Base-by-base conservation (phyloP, 2,113 vertebrate species). In the Empidonax traillii region DNA sequence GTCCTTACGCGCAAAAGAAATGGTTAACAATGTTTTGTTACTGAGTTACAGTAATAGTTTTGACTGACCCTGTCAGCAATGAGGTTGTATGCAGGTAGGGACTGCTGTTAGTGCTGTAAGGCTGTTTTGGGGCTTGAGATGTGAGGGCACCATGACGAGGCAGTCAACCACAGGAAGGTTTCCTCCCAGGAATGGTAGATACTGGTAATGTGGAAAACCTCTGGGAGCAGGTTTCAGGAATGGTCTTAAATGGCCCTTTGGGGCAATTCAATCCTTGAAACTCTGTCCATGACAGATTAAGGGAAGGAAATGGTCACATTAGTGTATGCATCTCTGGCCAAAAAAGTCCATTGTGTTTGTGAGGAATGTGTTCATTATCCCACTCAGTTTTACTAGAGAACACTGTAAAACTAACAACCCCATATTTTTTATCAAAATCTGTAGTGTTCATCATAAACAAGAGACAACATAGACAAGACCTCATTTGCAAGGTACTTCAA, bases 101-200 rank as follows among this genome's bases (percentile, higher is more conserved):
- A 8, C 3, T 44, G 8, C 2, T 49, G 27, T 41, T 49, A 52
- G 6, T 0, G 0, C 14, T 39, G 0, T 24, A 12, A 25, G 19
- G 20, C 6, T 67, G 10, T 71, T 27, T 14, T 78, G 23, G 12
- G n/a, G 30, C 22, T 65, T 20, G 21, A 72, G 39, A 21, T 68
- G 8, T 11, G 12, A 51, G 14, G 17, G 18, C 27, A 67, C 30
- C 18, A 4, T 12, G 16, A 14, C 1, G 5, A 0, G 2, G 21
- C 23, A 28, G 16, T 51, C 52, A 43, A 23, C 6, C 30, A 59
- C 18, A 52, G 21, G 7, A 39, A 11, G 18, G 2, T 19, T 63
- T 63, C 22, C 3, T 14, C 15, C 5, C 13, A 51, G 21, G 16
- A 6, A 28, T 0, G 1, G 61, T 58, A 44, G 51, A 49, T 61